Percentiles rank a stretch among this genome's conserved stretches.
Evolutionary conservation across 2,113 vertebrate genomes (phyloP).

Genomic region (Serinus canaria): DNA sequence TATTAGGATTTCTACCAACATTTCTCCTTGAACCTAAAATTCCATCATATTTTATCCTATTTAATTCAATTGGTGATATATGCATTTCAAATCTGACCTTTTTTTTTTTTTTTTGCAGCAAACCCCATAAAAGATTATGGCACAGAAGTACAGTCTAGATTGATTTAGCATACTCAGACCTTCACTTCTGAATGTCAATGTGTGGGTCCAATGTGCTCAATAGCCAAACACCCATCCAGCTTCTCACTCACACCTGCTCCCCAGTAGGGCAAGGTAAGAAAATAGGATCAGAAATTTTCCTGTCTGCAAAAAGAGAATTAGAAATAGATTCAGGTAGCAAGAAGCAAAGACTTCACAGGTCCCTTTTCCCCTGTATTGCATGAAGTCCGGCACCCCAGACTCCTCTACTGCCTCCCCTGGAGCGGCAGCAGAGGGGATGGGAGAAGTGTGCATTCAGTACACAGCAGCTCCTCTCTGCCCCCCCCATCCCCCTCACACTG

Average conservation of each 20-base stretch:
- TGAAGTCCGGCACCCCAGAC: neutral
- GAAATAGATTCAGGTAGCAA: neutral
- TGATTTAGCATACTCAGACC: neutral
- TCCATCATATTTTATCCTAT: neutral
- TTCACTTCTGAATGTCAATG: neutral
- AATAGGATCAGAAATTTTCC: neutral
- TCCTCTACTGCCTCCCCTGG: too few relatives aligned
- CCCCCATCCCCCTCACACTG: neutral
- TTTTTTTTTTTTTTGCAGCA: neutral
- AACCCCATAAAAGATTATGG: neutral
- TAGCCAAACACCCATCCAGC: neutral
- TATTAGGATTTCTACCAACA: neutral
- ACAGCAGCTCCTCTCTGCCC: rapidly evolving
- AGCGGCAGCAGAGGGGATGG: rapidly evolving
- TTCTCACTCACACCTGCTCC: neutral
- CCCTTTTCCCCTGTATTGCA: neutral
- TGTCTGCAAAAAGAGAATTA: neutral
- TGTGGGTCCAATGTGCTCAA: neutral
- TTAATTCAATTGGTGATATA: neutral
- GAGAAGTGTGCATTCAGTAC: rapidly evolving
- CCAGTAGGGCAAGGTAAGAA: rapidly evolving
- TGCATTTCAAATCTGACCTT: neutral
- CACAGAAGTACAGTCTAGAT: neutral
- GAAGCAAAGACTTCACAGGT: neutral
- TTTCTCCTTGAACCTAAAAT: neutral